phyloP scores from a whole-genome alignment of 2,113 vertebrate genomes.

The Crotalus helleri region DNA sequence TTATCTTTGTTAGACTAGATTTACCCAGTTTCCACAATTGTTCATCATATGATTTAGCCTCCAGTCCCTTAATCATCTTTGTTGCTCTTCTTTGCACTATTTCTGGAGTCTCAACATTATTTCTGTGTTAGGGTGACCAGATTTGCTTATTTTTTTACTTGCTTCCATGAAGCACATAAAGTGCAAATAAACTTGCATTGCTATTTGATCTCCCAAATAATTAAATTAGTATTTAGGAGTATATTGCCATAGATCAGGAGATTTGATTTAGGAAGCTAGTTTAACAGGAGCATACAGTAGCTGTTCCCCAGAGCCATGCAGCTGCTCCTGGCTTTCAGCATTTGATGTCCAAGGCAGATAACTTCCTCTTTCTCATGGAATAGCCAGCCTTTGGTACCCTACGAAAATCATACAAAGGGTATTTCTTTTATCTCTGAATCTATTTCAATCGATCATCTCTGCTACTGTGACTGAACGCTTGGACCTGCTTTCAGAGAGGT shows the following conservation, averaged over 20 bases:
- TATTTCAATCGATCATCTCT: neutral
- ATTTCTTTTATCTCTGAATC: neutral
- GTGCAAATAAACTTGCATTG: neutral
- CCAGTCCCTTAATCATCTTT: neutral
- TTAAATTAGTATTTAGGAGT: neutral
- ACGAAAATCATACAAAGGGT: neutral
- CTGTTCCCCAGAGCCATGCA: neutral
- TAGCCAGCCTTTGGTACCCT: neutral
- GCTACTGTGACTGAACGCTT: neutral
- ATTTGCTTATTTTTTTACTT: neutral
- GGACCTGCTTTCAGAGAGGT: neutral
- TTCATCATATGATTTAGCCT: neutral
- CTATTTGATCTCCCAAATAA: neutral
- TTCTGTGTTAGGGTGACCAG: neutral
- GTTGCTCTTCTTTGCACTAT: neutral
- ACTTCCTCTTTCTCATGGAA: neutral
- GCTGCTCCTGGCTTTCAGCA: neutral
- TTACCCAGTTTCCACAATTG: neutral
- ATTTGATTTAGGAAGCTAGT: neutral
- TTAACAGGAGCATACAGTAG: neutral
- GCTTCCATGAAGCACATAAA: neutral
- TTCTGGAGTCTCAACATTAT: neutral
- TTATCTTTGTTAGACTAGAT: neutral
- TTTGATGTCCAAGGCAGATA: neutral
- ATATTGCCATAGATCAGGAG: neutral